Conservation (phyloP, 1,140 invertebrate species). For the Microplitis mediator region DNA sequence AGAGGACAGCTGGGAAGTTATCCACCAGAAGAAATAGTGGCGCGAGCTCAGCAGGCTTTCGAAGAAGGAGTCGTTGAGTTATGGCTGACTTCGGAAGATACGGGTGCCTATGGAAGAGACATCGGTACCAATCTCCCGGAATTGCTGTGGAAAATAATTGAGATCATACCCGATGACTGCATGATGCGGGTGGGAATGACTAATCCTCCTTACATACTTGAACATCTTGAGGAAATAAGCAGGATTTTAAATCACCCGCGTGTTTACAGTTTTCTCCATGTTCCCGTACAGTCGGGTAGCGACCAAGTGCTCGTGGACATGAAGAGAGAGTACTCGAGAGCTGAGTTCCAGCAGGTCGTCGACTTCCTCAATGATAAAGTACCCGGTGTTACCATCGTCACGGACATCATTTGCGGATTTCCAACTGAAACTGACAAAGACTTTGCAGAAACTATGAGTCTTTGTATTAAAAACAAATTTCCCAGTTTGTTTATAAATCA, state of each 20-base stretch:
- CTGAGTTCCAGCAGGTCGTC: constrained; percentile 90
- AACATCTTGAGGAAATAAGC: constrained; percentile 91
- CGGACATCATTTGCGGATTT: constrained; percentile 98
- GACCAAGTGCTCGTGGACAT: constrained; percentile 93
- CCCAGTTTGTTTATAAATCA: constrained; percentile 97
- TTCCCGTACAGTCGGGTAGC: constrained; percentile 96
- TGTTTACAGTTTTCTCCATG: constrained; percentile 95
- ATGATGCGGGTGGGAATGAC: constrained; percentile 93
- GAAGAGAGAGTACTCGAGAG: constrained; percentile 91
- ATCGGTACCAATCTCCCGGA: constrained; percentile 88
- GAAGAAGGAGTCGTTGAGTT: constrained; percentile 93
- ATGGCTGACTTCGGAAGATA: constrained; percentile 99
- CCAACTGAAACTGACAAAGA: constrained; percentile 93
- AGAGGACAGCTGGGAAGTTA: constrained; percentile 95
- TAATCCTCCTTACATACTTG: constrained; percentile 97
- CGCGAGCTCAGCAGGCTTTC: constrained; percentile 83
- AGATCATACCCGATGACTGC: constrained; percentile 89
- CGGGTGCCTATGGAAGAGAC: constrained; percentile 95
- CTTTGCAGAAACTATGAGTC: constrained; percentile 85
- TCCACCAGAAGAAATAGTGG: constrained; percentile 81
- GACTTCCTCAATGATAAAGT: constrained; percentile 81
- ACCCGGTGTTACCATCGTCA: constrained; percentile 90
- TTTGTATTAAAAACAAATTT: constrained; percentile 90
- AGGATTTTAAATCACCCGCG: constrained; percentile 86
- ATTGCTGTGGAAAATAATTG: constrained; percentile 84